Evolutionary conservation across 2,888 invertebrate species (phyloP), one percentile per base, ranked within the genome.

Genomic region (Prosopocoilus inquinatus): DNA sequence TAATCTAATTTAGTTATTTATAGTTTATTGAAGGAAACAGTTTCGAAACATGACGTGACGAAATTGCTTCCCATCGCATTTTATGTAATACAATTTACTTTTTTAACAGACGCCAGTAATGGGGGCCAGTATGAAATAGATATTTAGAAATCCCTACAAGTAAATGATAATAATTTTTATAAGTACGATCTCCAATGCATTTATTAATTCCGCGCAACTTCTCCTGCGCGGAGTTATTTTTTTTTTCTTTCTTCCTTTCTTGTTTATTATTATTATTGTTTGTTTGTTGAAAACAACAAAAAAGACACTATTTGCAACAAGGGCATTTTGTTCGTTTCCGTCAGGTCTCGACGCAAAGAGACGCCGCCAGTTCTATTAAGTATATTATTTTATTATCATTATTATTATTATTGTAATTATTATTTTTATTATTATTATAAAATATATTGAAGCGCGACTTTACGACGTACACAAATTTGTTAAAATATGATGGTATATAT

Each of bases 71-170:
- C 36, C 36, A 12, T 9, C 38, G 32, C 39, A 46, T 48, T 33
- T 20, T 52, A 16, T 50, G 36, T 34, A 34, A 8, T 34, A 12
- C 38, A 12, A 13, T 38, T 38, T 11, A 15, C 9, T 15, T 9
- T 41, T 41, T 11, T 47, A 53, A 53, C 53, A 35, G 35, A 53
- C 39, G 53, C 53, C 53, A 53, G 53, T 53, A 53, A 47, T 47
- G 33, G 53, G 53, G 53, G 53, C 53, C 53, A 53, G 53, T 53
- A 53, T 47, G 34, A 53, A 20, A 44, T 28, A 50, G 32, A 16
- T 34, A 51, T 43, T 34, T 43, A 32, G 20, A 28, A 28, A 28
- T 28, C 20, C 20, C 7, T 28, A 28, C 20, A 28, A 28, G 3
- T 28, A 28, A 28, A 28, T 20, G 20, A 20, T 28, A 28, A 16